Conservation (phyloP, 2,888 invertebrate species). For the Yponomeuta evonymella region DNA sequence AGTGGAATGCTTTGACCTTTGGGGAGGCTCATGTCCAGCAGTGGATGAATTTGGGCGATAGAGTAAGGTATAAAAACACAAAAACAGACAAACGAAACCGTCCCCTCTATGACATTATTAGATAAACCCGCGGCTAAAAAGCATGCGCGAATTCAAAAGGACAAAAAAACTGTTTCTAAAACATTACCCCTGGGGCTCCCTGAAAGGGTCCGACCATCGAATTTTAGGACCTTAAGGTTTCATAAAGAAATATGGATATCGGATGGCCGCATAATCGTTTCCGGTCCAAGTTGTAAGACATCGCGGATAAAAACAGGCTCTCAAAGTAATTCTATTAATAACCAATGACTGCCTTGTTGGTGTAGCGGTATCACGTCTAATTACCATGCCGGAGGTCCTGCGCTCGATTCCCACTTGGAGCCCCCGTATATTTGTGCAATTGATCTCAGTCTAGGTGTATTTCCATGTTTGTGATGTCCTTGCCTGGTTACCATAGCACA, state of each 20-base stretch:
- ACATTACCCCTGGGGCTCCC: conserved; percentile 29
- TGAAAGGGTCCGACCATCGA: conserved; percentile 20
- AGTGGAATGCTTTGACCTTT: no score
- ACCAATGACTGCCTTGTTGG: no score
- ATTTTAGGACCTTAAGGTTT: conserved; percentile 22
- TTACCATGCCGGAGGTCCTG: no score
- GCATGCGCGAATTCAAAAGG: conserved; percentile 31
- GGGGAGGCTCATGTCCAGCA: no score
- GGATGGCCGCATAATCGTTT: conserved; percentile 6
- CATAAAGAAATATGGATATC: conserved; percentile 19
- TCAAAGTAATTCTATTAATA: no score
- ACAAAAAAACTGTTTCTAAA: conserved; percentile 39
- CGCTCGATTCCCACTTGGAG: no score
- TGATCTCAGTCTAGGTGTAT: no score
- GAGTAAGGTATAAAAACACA: no score
- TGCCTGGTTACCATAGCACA: no score
- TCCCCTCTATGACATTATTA: conserved; percentile 11
- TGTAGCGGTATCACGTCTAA: no score
- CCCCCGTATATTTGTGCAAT: no score
- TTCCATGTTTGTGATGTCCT: no score
- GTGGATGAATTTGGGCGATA: background rate
- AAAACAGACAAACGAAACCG: background rate
- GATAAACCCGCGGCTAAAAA: conserved; percentile 23
- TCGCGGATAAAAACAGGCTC: background rate
- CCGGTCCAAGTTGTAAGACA: conserved; percentile 7